These are phyloP conservation scores for Enteromius argenteus DNA, from an alignment of 2,797 vertebrate species.

Conservation along the genomic window DNA sequence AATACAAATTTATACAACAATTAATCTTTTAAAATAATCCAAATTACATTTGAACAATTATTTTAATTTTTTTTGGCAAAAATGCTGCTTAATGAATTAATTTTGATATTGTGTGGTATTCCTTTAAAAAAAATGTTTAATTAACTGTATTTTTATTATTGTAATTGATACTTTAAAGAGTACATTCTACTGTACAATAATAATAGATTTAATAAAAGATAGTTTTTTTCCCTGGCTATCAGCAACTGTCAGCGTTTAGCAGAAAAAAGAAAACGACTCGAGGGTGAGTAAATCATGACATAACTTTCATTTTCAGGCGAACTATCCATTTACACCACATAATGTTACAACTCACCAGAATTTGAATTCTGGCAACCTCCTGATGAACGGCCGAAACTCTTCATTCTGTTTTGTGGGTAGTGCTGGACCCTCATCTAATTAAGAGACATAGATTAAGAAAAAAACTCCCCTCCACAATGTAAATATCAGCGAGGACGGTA, in stretches of 20 bases:
- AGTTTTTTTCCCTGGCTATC: too few species aligned
- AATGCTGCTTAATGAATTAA: background rate
- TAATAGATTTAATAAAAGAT: background rate
- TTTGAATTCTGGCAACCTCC: conserved; percentile 98
- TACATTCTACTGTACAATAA: background rate
- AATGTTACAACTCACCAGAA: conserved; percentile 88
- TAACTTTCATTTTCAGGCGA: background rate
- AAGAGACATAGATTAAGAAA: background rate
- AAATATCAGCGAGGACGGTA: background rate
- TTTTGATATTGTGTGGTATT: background rate
- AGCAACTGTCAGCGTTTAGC: background rate
- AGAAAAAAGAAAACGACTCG: background rate
- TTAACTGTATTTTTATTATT: background rate
- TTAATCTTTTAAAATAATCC: background rate
- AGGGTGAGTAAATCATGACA: background rate
- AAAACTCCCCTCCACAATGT: background rate
- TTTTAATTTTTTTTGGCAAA: background rate
- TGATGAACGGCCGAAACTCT: conserved; percentile 98
- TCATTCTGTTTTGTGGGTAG: conserved; percentile 98
- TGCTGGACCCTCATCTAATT: conserved; percentile 92
- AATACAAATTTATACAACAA: background rate
- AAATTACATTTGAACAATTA: background rate
- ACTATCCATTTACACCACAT: too few species aligned
- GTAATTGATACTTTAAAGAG: background rate
- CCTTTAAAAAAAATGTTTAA: background rate